These are phyloP conservation scores for Ceratothoa steindachneri DNA, from an alignment of 2,888 invertebrate species.

Conservation along the genomic window DNA sequence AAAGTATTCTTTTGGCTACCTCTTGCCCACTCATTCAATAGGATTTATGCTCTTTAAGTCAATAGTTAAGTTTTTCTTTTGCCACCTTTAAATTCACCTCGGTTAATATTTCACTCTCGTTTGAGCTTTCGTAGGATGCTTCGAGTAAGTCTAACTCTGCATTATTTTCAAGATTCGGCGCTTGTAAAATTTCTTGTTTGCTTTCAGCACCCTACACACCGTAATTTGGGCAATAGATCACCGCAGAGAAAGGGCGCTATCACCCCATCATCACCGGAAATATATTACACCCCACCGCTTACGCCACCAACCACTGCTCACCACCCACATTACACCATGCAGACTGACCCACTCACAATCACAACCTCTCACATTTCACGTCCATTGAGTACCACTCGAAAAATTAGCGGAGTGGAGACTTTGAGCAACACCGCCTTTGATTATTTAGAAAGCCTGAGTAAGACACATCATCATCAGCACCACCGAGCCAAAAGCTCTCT, in stretches of 20 bases:
- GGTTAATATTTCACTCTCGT: no score
- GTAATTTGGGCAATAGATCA: background rate
- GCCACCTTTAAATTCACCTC: no score
- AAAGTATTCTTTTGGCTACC: no score
- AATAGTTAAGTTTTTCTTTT: no score
- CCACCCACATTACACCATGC: background rate
- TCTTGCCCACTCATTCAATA: no score
- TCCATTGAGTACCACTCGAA: background rate
- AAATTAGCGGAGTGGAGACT: background rate
- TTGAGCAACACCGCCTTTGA: background rate
- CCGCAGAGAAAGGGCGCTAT: constrained; percentile 1
- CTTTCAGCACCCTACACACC: constrained; percentile 8
- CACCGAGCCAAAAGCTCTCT: background rate
- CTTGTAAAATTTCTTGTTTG: no score
- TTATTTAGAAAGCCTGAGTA: background rate
- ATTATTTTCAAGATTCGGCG: background rate
- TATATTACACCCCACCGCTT: constrained; percentile 24
- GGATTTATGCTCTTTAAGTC: no score
- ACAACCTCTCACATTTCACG: background rate
- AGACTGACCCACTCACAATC: background rate
- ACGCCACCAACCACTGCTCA: constrained; percentile 19
- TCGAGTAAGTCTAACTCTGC: no score
- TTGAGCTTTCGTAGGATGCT: no score
- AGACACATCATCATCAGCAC: background rate
- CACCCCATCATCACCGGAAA: constrained; percentile 16